phyloP scores from a whole-genome alignment of 1,140 invertebrate genomes.

The Holotrichia oblita region DNA sequence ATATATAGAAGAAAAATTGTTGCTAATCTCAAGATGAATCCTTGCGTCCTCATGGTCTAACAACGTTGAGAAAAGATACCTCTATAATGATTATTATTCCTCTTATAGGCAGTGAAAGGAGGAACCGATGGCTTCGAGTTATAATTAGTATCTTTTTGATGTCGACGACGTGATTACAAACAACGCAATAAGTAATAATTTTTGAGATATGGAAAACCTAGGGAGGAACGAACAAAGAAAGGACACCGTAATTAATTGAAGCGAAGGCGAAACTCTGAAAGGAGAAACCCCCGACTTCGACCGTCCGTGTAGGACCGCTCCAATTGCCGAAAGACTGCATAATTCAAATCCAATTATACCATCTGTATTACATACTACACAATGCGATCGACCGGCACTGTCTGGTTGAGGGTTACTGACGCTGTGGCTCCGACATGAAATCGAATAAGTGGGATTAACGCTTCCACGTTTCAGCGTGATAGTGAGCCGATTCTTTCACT shows the following conservation, averaged over 20 bases:
- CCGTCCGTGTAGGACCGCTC: background rate
- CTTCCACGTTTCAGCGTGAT: background rate
- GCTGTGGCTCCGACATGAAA: background rate
- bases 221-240: background rate
- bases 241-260: constrained; percentile 17
- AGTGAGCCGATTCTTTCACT: too few relatives aligned
- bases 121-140: background rate
- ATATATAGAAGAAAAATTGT: too few relatives aligned
- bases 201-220: constrained; percentile 13
- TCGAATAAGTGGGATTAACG: background rate
- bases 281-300: background rate
- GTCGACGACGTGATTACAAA: constrained; percentile 11
- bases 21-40: too few relatives aligned
- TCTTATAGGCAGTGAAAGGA: background rate
- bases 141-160: constrained; percentile 21
- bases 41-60: too few relatives aligned
- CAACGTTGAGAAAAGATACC: background rate
- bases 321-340: constrained; percentile 19
- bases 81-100: background rate
- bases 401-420: background rate
- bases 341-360: constrained; percentile 17
- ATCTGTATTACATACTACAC: constrained; percentile 3
- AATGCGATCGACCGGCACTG: background rate
- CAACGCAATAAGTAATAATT: constrained; percentile 21
- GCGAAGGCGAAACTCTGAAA: constrained; percentile 6